Conservation (phyloP, 2,113 vertebrate species). For the Alectura lathami region DNA sequence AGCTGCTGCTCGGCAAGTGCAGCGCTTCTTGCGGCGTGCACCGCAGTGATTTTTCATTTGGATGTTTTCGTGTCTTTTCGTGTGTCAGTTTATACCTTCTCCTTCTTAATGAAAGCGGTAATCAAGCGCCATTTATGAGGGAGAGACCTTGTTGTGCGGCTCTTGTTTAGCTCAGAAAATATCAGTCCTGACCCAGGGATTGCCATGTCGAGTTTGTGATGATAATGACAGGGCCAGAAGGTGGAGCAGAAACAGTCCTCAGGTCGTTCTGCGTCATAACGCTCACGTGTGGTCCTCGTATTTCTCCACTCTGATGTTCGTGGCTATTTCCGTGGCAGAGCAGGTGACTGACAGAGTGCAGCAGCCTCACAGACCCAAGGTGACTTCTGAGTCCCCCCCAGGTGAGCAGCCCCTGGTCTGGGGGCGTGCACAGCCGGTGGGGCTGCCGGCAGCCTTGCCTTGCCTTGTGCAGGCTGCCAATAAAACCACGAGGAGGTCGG, state of each 20-base stretch:
- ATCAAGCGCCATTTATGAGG: background rate
- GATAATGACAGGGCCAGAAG: background rate
- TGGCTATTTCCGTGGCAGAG: background rate
- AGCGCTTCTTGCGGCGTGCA: rapidly evolving
- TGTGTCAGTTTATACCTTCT: background rate
- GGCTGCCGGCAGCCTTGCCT: too few relatives aligned
- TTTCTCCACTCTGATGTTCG: background rate
- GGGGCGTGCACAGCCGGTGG: too few relatives aligned
- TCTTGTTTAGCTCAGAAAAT: background rate
- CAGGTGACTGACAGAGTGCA: background rate
- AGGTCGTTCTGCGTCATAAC: background rate
- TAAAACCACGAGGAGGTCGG: too few relatives aligned
- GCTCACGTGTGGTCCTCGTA: background rate
- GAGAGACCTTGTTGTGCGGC: background rate
- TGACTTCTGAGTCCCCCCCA: background rate
- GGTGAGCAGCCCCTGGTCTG: background rate
- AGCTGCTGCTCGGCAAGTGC: background rate
- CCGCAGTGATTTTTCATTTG: background rate
- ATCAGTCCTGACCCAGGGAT: background rate
- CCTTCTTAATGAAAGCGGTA: background rate
- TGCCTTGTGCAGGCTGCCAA: too few relatives aligned
- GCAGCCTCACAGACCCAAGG: background rate
- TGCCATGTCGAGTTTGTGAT: rapidly evolving
- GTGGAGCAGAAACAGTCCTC: background rate
- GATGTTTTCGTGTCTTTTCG: background rate